Conservation (phyloP, 1,140 invertebrate genomes). For the Zaprionus africanus region DNA sequence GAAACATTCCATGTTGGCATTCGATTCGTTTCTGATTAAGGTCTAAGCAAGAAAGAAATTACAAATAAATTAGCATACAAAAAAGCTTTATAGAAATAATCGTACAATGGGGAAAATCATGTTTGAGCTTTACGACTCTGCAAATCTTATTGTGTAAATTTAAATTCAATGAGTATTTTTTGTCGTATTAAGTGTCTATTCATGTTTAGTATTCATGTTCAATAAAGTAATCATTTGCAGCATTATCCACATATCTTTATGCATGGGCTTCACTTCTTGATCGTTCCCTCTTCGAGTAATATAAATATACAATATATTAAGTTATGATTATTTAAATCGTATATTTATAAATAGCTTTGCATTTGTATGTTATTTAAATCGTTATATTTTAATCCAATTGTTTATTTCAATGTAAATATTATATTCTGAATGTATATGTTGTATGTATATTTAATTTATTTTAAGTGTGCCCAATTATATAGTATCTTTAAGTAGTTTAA, state of each 20-base stretch:
- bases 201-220: conserved; percentile 44
- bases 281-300: conserved; percentile 47
- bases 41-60: conserved; percentile 7
- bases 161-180: conserved; percentile 48
- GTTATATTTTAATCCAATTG: conserved; percentile 1
- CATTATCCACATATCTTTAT: conserved; percentile 57
- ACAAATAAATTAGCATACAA: conserved; percentile 3
- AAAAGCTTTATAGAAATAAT: conserved; percentile 6
- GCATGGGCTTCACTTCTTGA: conserved; percentile 54
- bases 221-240: conserved; percentile 82
- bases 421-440: conserved; percentile 43
- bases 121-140: conserved; percentile 41
- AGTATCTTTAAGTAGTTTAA: conserved; percentile 45
- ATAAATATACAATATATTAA: conserved; percentile 53
- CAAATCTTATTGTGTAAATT: conserved; percentile 34
- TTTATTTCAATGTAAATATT: conserved; percentile 52
- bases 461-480: conserved; percentile 53
- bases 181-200: conserved; percentile 27
- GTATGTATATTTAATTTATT: conserved; percentile 41
- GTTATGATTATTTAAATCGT: conserved; percentile 44
- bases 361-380: conserved; percentile 28
- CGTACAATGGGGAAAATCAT: conserved; percentile 13
- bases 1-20: conserved; percentile 10
- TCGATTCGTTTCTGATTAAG: conserved; percentile 4
- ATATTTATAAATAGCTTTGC: conserved; percentile 45